Conservation (phyloP, 1,140 invertebrate species). For the Augochlora pura region DNA sequence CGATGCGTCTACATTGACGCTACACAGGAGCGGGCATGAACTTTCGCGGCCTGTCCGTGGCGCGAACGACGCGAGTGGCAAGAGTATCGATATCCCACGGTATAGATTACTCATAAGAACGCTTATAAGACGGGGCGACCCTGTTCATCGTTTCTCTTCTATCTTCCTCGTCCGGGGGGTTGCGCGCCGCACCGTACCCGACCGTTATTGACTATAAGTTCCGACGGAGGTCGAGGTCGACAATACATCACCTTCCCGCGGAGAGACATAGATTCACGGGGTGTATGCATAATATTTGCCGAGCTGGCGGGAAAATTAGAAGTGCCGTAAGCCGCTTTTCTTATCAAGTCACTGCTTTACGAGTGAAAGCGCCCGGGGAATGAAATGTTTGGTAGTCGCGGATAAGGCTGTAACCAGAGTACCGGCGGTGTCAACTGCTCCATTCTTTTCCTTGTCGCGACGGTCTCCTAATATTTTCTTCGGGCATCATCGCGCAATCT, state of each 20-base stretch:
- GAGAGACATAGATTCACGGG: constrained; percentile 76
- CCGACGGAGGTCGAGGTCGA: constrained; percentile 74
- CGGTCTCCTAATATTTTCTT: neutral
- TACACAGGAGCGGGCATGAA: no score
- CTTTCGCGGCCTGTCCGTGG: no score
- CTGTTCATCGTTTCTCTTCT: constrained; percentile 37
- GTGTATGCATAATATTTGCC: constrained; percentile 77
- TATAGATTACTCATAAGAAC: no score
- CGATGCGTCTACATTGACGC: no score
- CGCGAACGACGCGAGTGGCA: no score
- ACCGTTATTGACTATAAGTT: constrained; percentile 68
- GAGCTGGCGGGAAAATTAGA: constrained; percentile 76
- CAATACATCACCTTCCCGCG: constrained; percentile 72
- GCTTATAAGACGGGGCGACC: neutral
- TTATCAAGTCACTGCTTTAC: constrained; percentile 75
- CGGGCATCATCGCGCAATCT: neutral
- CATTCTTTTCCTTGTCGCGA: constrained; percentile 1
- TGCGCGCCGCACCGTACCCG: no score
- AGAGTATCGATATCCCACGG: no score
- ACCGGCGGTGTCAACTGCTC: constrained; percentile 20
- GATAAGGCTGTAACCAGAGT: constrained; percentile 37
- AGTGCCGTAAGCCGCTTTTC: constrained; percentile 77
- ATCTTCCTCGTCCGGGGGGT: neutral
- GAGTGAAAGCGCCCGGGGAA: constrained; percentile 52
- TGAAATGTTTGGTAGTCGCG: constrained; percentile 55